phyloP scores from a whole-genome alignment of 2,113 vertebrate genomes.

The Paradoxurus hermaphroditus region DNA sequence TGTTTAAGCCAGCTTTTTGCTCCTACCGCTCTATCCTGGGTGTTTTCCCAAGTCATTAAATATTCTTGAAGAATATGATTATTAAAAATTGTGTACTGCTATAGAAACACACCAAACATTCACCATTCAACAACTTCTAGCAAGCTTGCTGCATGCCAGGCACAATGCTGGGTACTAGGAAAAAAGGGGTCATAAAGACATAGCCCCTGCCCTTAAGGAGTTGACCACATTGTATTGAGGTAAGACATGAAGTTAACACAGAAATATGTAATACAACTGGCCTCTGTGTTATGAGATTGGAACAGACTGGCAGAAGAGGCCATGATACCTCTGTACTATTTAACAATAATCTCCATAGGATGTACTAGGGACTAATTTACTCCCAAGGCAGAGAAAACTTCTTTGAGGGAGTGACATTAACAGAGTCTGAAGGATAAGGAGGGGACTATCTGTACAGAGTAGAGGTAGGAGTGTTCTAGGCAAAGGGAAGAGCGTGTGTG shows the following conservation, averaged over 20 bases:
- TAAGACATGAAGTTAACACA: not conserved
- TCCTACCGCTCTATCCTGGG: not conserved
- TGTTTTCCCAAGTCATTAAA: not conserved
- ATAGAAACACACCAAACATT: not conserved
- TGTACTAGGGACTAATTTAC: not conserved
- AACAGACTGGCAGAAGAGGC: not conserved
- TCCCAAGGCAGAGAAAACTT: not conserved
- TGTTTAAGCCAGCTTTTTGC: not conserved
- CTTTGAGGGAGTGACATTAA: not conserved
- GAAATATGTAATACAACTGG: not conserved
- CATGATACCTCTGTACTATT: not conserved
- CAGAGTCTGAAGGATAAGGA: not conserved
- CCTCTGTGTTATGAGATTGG: not conserved
- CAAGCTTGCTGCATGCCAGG: not conserved
- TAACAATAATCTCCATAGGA: not conserved
- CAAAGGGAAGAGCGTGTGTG: not conserved
- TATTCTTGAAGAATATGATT: not conserved
- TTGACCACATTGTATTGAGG: not conserved
- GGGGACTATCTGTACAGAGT: not conserved
- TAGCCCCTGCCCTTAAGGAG: too few species aligned
- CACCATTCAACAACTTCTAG: not conserved
- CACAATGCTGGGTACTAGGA: too few species aligned
- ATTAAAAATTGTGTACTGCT: not conserved
- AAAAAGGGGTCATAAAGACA: not conserved
- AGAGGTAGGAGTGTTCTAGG: not conserved